phyloP scores from a whole-genome alignment of 2,888 invertebrate genomes.

The Arge pagana region DNA sequence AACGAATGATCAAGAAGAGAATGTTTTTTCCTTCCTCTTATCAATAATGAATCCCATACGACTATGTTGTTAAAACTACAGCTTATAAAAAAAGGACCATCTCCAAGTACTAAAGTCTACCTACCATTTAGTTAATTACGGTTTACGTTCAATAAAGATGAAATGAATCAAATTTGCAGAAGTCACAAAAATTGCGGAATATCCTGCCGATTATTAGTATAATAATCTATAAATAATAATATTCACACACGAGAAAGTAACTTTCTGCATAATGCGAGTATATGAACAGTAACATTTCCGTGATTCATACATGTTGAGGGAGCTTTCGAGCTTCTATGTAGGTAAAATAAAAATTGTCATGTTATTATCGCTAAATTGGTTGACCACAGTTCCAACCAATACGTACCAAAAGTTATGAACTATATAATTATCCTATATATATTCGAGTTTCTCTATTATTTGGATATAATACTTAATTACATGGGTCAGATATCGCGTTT shows the following conservation, averaged over 20 bases:
- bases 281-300: too few species aligned
- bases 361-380: not conserved
- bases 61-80: slow-evolving; percentile 10
- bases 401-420: slow-evolving; percentile 15
- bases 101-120: slow-evolving; percentile 11
- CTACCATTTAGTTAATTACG: slow-evolving; percentile 11
- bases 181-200: not conserved
- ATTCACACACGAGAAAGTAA: not conserved
- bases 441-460: slow-evolving; percentile 16
- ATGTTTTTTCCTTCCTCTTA: slow-evolving; percentile 15
- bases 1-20: slow-evolving; percentile 12
- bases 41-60: slow-evolving; percentile 13
- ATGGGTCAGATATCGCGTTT: slow-evolving; percentile 19
- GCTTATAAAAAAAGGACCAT: slow-evolving; percentile 18
- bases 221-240: not conserved
- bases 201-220: not conserved
- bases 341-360: not conserved
- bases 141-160: not conserved
- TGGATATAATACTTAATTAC: slow-evolving; percentile 7
- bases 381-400: slow-evolving; percentile 12
- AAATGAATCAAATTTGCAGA: slow-evolving; percentile 4
- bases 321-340: not conserved
- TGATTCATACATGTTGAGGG: not conserved
- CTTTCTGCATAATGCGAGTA: too few species aligned
- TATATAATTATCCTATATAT: slow-evolving; percentile 21